A percentile compares a stretch with the other conserved stretches of the same genome.
These are phyloP conservation scores for Sinocyclocheilus anshuiensis DNA, from an alignment of 2,113 vertebrate genomes.

Conservation along the genomic window DNA sequence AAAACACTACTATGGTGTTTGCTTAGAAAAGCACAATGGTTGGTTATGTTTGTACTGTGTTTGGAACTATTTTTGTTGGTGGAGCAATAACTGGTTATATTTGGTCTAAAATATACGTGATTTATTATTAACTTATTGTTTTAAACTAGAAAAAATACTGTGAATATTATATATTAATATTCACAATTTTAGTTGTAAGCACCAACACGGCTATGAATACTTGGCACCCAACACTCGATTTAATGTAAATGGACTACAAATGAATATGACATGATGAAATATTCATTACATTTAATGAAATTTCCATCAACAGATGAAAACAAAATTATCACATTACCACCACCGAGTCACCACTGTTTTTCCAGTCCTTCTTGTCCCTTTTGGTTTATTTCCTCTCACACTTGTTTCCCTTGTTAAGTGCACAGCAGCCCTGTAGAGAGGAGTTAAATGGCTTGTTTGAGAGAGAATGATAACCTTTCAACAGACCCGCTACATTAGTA, in stretches of 20 bases:
- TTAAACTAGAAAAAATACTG: neutral
- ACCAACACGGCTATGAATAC: neutral
- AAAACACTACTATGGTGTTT: neutral
- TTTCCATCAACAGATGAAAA: neutral
- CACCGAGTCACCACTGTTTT: neutral
- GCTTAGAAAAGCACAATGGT: neutral
- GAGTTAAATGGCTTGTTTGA: conserved; percentile 65
- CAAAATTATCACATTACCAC: neutral
- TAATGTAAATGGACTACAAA: neutral
- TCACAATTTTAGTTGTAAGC: too few relatives aligned
- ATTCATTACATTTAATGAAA: neutral
- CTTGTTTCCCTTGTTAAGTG: conserved; percentile 21
- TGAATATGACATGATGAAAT: neutral
- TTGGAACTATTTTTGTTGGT: neutral
- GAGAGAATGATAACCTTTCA: conserved; percentile 63
- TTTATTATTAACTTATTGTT: neutral
- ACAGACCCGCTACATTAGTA: conserved; percentile 50
- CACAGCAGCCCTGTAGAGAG: conserved; percentile 22
- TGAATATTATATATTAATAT: too few relatives aligned
- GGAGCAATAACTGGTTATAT: neutral
- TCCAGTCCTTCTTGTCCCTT: neutral
- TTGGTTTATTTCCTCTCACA: neutral
- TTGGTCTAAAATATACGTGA: neutral
- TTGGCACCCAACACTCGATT: neutral
- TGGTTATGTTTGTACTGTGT: too few relatives aligned